Evolutionary conservation across 2,797 vertebrate genomes (phyloP), one percentile per base, ranked within the genome.

Genomic region (Australoheros facetus): DNA sequence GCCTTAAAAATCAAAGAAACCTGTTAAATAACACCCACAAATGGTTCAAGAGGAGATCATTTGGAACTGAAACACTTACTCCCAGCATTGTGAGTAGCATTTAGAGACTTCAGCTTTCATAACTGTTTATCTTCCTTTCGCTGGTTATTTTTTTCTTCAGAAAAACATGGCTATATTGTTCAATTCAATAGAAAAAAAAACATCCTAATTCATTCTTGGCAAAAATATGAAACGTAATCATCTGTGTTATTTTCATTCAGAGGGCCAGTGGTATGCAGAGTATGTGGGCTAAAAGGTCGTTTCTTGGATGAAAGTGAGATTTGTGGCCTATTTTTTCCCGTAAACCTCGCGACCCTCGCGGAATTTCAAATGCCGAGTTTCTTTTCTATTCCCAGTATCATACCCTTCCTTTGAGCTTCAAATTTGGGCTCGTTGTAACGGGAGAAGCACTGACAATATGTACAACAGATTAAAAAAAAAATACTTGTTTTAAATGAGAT

Each of bases 241-340:
- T 28, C 19, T 30, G 42, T n/a, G 5, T 51, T 69, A n/a, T 19
- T 69, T 30, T 48, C 30, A 28, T 48, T 48, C 42, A 12, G 23
- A 51, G 26, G 23, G 16, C 42, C 42, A 26, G 23, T 2, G 23
- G 23, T 66, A 45, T 30, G 62, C 23, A 69, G 62, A 4, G 45
- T 7, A 5, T 21, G 4, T 37, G 17, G 48, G 42, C 26, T 69
- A 51, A 30, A 59, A 13, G 2, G 5, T 5, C 2, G 13, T 66
- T 72, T 80, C 16, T 3, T 37, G 2, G 3, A 9, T 57, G 7
- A 28, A 81, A 73, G 42, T 54, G 19, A 23, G 7, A 66, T 62
- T 12, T 34, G 26, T 56, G 88, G 86, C 84, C 79, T 85, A 59
- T 16, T 58, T 83, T 28, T 37, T 51, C 16, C 39, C 28, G 3